These are phyloP conservation scores for Sphaerophoria taeniata DNA, from an alignment of 2,888 invertebrate genomes.

Conservation along the genomic window DNA sequence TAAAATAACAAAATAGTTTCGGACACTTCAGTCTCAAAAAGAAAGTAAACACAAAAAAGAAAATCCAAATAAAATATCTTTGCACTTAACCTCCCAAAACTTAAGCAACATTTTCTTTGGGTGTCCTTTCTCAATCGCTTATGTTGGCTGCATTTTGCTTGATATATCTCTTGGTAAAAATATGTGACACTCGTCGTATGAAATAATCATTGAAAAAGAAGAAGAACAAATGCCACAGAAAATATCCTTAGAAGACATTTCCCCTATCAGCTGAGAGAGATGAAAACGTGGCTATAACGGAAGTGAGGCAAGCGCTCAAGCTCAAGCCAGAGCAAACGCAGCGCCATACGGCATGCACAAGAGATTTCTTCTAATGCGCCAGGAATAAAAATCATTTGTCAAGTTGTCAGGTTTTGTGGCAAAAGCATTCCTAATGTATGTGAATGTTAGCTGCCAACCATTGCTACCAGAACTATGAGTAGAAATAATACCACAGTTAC, in stretches of 20 bases:
- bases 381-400: slow-evolving; percentile 74
- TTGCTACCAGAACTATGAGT: slow-evolving; percentile 39
- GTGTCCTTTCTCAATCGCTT: slow-evolving; percentile 33
- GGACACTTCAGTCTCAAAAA: not conserved
- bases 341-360: not conserved
- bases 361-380: slow-evolving; percentile 53
- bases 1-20: not conserved
- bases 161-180: slow-evolving; percentile 55
- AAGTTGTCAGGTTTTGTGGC: slow-evolving; percentile 73
- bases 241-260: slow-evolving; percentile 56
- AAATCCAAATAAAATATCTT: slow-evolving; percentile 17
- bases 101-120: slow-evolving; percentile 22
- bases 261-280: not conserved
- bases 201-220: slow-evolving; percentile 53
- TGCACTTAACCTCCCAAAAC: slow-evolving; percentile 45
- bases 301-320: slow-evolving; percentile 35
- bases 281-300: slow-evolving; percentile 27
- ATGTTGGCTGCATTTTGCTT: slow-evolving; percentile 6
- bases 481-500: slow-evolving; percentile 25
- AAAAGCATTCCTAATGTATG: slow-evolving; percentile 73
- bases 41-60: not conserved
- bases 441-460: slow-evolving; percentile 59
- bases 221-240: slow-evolving; percentile 34
- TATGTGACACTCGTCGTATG: slow-evolving; percentile 63
- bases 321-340: slow-evolving; percentile 6